phyloP scores from a whole-genome alignment of 2,113 vertebrate genomes.

The Pelvicachromis taeniatus region DNA sequence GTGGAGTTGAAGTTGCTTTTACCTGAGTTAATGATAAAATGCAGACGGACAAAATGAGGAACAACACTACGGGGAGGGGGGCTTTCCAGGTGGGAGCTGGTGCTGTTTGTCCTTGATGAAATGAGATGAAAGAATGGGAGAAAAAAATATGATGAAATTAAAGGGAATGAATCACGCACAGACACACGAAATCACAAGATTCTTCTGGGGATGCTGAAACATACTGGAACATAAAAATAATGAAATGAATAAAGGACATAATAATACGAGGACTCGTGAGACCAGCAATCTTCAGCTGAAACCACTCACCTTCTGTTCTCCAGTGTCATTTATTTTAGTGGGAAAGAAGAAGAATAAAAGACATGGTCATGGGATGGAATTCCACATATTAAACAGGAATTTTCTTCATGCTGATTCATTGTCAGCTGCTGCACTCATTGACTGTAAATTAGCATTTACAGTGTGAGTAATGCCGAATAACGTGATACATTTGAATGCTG shows the following conservation, averaged over 20 bases:
- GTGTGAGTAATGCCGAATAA: background rate
- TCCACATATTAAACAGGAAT: background rate
- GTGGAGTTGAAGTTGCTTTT: slow-evolving; percentile 26
- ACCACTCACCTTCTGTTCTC: slow-evolving; percentile 64
- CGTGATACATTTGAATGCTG: background rate
- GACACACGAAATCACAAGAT: background rate
- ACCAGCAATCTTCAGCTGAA: background rate
- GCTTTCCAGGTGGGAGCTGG: slow-evolving; percentile 3
- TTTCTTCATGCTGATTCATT: background rate
- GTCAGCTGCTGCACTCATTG: background rate
- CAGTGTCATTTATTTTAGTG: background rate
- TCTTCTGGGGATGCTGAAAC: background rate
- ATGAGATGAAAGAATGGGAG: slow-evolving; percentile 27
- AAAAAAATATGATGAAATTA: slow-evolving; percentile 34
- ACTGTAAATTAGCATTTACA: background rate
- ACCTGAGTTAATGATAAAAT: slow-evolving; percentile 40
- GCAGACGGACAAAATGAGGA: slow-evolving; percentile 29
- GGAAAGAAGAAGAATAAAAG: background rate
- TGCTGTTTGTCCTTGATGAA: slow-evolving; percentile 30
- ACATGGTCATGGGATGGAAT: background rate
- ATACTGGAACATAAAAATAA: background rate
- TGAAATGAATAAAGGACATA: slow-evolving; percentile 6
- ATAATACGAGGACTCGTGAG: background rate
- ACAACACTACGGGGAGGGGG: background rate
- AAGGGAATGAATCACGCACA: background rate